Conservation (phyloP, 1,140 invertebrate genomes). For the Heliconius nattereri region DNA sequence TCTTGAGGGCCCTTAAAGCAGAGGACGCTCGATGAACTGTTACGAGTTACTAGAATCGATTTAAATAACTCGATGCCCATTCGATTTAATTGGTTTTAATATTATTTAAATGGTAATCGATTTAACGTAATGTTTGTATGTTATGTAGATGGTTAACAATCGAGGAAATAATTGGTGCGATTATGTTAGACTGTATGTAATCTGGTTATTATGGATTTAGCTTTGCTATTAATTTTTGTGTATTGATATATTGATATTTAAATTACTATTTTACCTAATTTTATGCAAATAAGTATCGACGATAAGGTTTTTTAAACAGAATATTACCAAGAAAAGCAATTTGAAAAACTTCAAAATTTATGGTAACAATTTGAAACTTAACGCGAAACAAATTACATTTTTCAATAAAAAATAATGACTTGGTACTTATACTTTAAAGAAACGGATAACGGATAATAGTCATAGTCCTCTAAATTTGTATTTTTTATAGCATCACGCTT, state of each 20-base stretch:
- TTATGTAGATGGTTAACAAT: too few relatives aligned
- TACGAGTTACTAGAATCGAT: conserved; percentile 54
- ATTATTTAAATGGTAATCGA: neutral
- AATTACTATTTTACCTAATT: too few relatives aligned
- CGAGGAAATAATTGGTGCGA: too few relatives aligned
- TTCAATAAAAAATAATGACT: neutral
- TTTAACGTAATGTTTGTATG: neutral
- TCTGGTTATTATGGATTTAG: too few relatives aligned
- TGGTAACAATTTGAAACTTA: neutral
- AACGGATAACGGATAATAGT: neutral
- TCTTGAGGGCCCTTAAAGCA: conserved; percentile 42
- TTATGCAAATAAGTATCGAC: too few relatives aligned
- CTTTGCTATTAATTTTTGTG: too few relatives aligned
- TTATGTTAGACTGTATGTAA: too few relatives aligned
- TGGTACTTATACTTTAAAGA: neutral
- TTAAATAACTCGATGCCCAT: conserved; percentile 36
- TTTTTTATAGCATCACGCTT: too few relatives aligned
- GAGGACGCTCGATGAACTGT: conserved; percentile 47
- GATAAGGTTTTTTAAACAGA: too few relatives aligned
- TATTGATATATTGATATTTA: too few relatives aligned
- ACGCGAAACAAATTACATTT: neutral
- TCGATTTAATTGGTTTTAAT: conserved; percentile 2
- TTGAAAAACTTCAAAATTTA: neutral
- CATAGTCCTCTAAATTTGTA: neutral
- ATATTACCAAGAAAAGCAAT: too few relatives aligned